phyloP scores from a whole-genome alignment of 2,888 invertebrate species.

The Coenonympha glycerion region DNA sequence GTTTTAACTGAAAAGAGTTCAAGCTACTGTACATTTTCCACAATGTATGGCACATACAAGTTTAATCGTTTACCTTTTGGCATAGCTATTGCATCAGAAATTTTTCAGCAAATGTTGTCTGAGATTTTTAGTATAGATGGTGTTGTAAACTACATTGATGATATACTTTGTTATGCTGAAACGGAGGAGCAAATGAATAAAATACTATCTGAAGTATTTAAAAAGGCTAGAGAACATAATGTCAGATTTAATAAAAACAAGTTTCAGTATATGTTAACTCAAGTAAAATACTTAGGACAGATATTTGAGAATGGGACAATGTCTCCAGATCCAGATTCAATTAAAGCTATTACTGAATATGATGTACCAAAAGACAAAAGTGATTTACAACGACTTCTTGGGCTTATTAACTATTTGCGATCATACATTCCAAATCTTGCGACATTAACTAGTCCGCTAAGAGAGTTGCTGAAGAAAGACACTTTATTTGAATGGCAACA shows the following conservation, averaged over 20 bases:
- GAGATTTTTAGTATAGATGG: not conserved
- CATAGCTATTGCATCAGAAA: not conserved
- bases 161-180: not conserved
- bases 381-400: no score
- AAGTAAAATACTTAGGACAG: not conserved
- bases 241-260: not conserved
- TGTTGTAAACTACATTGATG: not conserved
- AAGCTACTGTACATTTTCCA: not conserved
- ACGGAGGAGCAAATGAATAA: not conserved
- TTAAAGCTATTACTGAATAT: no score
- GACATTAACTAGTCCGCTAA: no score
- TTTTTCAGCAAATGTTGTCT: not conserved
- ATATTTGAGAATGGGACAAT: not conserved
- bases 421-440: no score
- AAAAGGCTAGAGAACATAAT: not conserved
- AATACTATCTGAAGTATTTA: not conserved
- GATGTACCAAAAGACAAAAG: no score
- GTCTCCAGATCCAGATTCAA: not conserved
- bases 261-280: not conserved
- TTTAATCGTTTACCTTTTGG: not conserved
- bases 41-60: not conserved
- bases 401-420: no score
- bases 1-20: not conserved
- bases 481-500: no score
- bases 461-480: no score